Percentiles rank a stretch among this genome's conserved stretches.
phyloP scores from a whole-genome alignment of 2,797 vertebrate genomes.

The Ibycter americanus region DNA sequence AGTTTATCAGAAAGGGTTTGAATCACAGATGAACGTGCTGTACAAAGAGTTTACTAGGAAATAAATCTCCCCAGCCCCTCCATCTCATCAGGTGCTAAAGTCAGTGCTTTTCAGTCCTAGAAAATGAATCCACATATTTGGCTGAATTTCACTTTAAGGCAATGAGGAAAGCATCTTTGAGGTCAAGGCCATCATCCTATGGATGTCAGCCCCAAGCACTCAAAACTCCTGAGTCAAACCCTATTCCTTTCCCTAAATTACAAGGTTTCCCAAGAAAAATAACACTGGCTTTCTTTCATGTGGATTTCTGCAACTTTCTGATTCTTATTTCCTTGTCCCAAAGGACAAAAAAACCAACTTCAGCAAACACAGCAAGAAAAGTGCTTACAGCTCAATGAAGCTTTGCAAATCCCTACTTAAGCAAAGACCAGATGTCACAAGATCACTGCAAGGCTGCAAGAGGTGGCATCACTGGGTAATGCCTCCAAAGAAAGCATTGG shows the following conservation, averaged over 20 bases:
- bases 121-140: neutral
- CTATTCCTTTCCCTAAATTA: neutral
- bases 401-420: neutral
- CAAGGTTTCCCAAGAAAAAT: conserved; percentile 28
- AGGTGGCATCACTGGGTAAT: neutral
- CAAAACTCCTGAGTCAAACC: conserved; percentile 12
- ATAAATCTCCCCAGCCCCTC: neutral
- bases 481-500: neutral
- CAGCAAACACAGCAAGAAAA: conserved; percentile 37
- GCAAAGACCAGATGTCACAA: conserved; percentile 2
- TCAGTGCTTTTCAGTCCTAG: fast-evolving
- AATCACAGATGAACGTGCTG: neutral
- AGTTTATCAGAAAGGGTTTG: conserved; percentile 18
- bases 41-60: neutral
- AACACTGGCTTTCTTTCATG: conserved; percentile 3
- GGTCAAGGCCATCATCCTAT: neutral
- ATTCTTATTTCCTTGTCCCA: neutral
- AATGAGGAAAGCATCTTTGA: neutral
- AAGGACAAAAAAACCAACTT: neutral
- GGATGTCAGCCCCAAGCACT: neutral
- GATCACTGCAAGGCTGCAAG: neutral
- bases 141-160: neutral
- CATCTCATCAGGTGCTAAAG: neutral
- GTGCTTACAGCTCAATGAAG: neutral
- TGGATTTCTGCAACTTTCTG: conserved; percentile 18